phyloP scores from a whole-genome alignment of 2,888 invertebrate genomes.

The Stratiomys singularior region DNA sequence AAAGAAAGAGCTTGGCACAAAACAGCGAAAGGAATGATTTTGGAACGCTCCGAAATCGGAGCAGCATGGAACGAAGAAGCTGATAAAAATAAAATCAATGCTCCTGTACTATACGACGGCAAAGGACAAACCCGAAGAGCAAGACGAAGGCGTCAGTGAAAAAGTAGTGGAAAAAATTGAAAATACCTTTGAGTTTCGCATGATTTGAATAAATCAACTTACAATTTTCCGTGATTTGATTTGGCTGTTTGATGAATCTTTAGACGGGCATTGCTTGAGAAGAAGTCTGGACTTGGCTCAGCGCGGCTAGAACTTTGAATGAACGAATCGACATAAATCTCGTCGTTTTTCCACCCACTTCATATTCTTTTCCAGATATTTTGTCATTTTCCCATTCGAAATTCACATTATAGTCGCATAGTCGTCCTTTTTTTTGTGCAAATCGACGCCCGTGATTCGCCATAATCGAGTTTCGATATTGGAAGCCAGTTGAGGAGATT shows the following conservation, averaged over 20 bases:
- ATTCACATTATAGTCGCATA: too few relatives aligned
- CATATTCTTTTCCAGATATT: neutral
- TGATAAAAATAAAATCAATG: neutral
- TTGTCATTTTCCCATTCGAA: neutral
- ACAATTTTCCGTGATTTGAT: slow-evolving; percentile 55
- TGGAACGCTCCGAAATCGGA: neutral
- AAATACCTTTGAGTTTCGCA: slow-evolving; percentile 51
- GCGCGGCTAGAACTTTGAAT: too few relatives aligned
- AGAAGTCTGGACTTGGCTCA: too few relatives aligned
- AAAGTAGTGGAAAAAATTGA: slow-evolving; percentile 39
- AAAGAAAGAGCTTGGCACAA: slow-evolving; percentile 19
- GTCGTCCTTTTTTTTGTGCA: too few relatives aligned
- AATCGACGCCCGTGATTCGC: too few relatives aligned
- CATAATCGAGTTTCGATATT: too few relatives aligned
- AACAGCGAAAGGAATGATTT: neutral
- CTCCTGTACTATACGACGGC: neutral
- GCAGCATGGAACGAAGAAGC: neutral
- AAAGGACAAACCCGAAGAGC: neutral
- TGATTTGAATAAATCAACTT: slow-evolving; percentile 55
- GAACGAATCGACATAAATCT: neutral
- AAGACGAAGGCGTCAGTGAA: neutral
- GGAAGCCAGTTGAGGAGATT: too few relatives aligned
- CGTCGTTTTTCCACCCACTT: neutral
- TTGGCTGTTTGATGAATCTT: slow-evolving; percentile 40
- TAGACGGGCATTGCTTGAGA: neutral